A percentile compares a stretch with the other conserved stretches of the same genome.
Evolutionary conservation across 2,113 vertebrate genomes (phyloP).

Genomic region (Ammodramus savannarum): DNA sequence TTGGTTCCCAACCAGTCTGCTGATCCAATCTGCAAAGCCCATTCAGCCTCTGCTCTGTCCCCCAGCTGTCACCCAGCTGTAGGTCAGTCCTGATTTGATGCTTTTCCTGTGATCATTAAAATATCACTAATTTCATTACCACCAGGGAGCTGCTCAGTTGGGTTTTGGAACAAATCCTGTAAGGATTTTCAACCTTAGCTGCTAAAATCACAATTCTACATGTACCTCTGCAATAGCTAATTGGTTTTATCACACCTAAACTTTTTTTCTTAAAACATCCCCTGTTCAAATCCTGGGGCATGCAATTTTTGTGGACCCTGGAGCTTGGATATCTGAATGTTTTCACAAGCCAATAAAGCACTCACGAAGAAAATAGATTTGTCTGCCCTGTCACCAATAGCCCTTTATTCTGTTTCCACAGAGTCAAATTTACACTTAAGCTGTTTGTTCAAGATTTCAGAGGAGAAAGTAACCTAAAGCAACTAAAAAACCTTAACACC

Average conservation of each 20-base stretch:
- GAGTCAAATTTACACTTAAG: background rate
- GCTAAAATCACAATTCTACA: background rate
- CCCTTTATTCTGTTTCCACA: background rate
- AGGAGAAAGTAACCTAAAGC: background rate
- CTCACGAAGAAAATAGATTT: background rate
- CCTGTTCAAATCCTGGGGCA: background rate
- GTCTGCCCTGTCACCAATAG: background rate
- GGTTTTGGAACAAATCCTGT: background rate
- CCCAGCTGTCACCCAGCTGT: background rate
- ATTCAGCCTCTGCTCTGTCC: background rate
- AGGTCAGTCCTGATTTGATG: background rate
- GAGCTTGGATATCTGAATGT: background rate
- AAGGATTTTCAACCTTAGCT: background rate
- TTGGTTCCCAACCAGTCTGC: background rate
- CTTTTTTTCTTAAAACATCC: background rate
- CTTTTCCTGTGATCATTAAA: background rate
- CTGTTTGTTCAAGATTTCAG: background rate
- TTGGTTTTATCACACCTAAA: background rate
- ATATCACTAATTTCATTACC: background rate
- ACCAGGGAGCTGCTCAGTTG: background rate
- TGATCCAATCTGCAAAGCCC: background rate
- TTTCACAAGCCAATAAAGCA: background rate
- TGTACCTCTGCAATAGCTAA: background rate
- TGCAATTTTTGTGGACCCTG: background rate
- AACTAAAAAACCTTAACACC: rapidly evolving